Evolutionary conservation across 2,888 invertebrate species (phyloP).

Genomic region (Conomelus anceps): DNA sequence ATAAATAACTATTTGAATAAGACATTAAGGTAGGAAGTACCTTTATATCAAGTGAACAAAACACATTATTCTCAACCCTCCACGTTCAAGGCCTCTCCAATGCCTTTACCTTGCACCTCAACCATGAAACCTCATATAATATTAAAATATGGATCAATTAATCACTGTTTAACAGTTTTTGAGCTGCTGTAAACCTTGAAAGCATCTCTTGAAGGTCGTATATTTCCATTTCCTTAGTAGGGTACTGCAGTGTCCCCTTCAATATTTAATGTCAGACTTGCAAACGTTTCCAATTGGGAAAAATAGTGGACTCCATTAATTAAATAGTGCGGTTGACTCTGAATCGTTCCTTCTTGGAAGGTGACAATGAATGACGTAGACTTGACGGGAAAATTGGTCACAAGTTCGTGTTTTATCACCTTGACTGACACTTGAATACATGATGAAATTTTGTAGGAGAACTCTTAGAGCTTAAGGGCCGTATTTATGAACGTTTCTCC

Average conservation of each 20-base stretch:
- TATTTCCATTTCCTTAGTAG: neutral
- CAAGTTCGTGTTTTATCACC: neutral
- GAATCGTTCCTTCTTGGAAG: too few species aligned
- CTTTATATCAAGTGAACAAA: too few species aligned
- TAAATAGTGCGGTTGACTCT: too few species aligned
- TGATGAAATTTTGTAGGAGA: too few species aligned
- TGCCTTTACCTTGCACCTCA: neutral
- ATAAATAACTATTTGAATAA: too few species aligned
- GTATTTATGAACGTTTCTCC: too few species aligned
- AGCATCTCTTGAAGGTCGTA: neutral
- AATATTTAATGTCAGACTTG: neutral
- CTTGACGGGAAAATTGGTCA: neutral
- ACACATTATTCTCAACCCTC: too few species aligned
- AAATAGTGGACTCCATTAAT: neutral
- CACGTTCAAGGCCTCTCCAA: too few species aligned
- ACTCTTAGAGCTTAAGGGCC: too few species aligned
- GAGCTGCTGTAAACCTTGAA: neutral
- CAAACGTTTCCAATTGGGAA: neutral
- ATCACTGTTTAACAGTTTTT: neutral
- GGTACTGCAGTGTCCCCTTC: neutral
- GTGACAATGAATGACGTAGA: neutral
- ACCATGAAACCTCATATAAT: neutral
- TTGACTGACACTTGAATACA: neutral
- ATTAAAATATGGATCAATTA: neutral
- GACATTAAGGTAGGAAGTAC: too few species aligned